These are phyloP conservation scores for Campylomormyrus tamandua DNA, from an alignment of 2,113 vertebrate species.

Conservation along the genomic window DNA sequence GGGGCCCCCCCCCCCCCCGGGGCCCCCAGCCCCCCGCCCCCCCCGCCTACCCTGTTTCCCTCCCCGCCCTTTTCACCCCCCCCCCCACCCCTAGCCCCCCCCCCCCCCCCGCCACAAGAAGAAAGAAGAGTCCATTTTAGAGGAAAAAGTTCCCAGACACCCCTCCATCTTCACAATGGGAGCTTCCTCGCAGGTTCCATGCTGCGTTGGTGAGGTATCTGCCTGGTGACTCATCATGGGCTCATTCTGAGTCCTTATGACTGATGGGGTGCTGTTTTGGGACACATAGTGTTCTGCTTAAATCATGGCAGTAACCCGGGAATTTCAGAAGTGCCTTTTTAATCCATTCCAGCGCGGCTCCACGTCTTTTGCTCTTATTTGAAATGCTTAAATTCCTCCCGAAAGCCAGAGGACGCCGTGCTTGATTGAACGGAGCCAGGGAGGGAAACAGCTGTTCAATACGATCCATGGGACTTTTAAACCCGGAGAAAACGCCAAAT, in stretches of 20 bases:
- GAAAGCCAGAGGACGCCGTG: not conserved
- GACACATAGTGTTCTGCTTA: not conserved
- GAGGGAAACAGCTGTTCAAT: constrained; percentile 5
- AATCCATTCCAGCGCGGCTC: not conserved
- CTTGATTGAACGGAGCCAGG: not conserved
- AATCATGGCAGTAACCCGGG: constrained; percentile 11
- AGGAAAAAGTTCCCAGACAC: constrained; percentile 45
- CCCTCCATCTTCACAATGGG: constrained; percentile 42
- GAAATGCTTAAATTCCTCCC: constrained; percentile 5
- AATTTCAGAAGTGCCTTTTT: constrained; percentile 14
- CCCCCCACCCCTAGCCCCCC: too few species aligned
- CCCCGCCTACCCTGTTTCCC: too few species aligned
- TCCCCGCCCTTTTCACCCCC: too few species aligned
- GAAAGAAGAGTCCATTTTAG: constrained; percentile 13
- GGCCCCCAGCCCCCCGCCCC: too few species aligned
- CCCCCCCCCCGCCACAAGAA: too few species aligned
- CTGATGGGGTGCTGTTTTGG: not conserved
- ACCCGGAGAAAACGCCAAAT: not conserved
- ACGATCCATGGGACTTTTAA: not conserved
- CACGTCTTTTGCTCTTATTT: not conserved
- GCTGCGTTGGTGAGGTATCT: constrained; percentile 11
- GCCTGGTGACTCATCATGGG: not conserved
- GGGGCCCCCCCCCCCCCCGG: too few species aligned
- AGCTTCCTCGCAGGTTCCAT: constrained; percentile 26
- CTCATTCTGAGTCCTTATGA: not conserved